Percentiles rank a stretch among this genome's conserved stretches.
These are phyloP conservation scores for Protula sp. DNA, from an alignment of 2,888 invertebrate species.

Conservation along the genomic window DNA sequence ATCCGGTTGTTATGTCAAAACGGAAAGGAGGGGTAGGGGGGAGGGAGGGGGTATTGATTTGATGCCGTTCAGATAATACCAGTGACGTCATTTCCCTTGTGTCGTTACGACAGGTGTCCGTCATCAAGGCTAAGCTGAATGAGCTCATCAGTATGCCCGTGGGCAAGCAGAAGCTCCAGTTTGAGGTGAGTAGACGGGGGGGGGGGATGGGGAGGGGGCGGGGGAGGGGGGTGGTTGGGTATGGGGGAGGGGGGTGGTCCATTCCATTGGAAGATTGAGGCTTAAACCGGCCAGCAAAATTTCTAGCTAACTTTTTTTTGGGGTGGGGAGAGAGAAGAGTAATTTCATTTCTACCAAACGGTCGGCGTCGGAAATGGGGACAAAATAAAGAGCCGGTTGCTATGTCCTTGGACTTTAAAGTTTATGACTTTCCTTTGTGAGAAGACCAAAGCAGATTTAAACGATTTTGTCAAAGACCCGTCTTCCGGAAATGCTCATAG, in stretches of 20 bases:
- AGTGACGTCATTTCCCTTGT: too few species aligned
- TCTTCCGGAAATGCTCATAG: too few species aligned
- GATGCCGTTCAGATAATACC: too few species aligned
- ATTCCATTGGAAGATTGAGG: not conserved
- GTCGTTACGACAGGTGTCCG: slow-evolving; percentile 60
- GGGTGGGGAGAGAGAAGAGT: not conserved
- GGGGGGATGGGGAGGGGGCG: not conserved
- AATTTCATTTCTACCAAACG: not conserved
- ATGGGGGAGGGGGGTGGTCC: not conserved
- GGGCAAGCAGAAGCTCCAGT: slow-evolving; percentile 90
- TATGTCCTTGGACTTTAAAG: too few species aligned
- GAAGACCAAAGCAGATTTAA: too few species aligned
- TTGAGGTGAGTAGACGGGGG: slow-evolving; percentile 63
- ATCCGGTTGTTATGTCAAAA: too few species aligned
- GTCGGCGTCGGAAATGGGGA: not conserved
- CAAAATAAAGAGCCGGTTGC: not conserved
- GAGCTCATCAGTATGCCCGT: slow-evolving; percentile 87
- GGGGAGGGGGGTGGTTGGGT: slow-evolving; percentile 61
- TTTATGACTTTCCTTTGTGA: too few species aligned
- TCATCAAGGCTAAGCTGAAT: slow-evolving; percentile 80
- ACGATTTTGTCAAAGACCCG: too few species aligned
- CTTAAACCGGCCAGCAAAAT: not conserved
- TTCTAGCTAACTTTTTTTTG: not conserved
- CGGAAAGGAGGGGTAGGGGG: too few species aligned
- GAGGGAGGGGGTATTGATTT: too few species aligned